Base-by-base conservation (phyloP, 2,888 invertebrate genomes). In the Acrocera orbiculus region DNA sequence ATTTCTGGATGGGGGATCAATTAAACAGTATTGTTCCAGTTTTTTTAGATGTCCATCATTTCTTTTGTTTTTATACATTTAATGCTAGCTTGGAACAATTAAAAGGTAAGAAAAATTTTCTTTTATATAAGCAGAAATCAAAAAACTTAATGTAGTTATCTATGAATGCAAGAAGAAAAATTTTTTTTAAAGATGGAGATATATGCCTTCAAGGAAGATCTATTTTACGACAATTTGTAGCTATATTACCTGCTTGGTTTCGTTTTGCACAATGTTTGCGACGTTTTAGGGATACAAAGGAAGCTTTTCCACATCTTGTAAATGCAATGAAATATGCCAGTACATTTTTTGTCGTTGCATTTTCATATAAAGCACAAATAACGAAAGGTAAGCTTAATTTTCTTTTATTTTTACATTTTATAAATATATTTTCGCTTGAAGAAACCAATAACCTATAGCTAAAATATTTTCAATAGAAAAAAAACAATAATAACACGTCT, bases 271-370 rank as follows among this genome's bases (percentile, higher is more conserved):
- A 86, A 58, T 87, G 86, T 51, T 61, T 86, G 30, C 64, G 85
- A 4, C 76, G 86, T 45, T 86, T 79, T 55, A 65, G 77, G 30
- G 86, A 87, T 56, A 76, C 80, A 2, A 70, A 70, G 52, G 76
- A 79, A 53, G 69, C 72, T 5, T 77, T 77, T 57, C 82, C 81
- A 6, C 86, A 86, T 66, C 63, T 86, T 34, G 77, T 77, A 16
- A 87, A 87, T 59, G 85, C 86, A 19, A 80, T 77, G 30, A 90
- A 90, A 64, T 90, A 92, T 61, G 76, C 83, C 1, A 86, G 86
- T 4, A 79, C 86, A 0, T 87, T 89, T 58, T 75, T 87, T 43
- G 85, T 85, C 19, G 76, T 86, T 5, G 66, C 79, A 16, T 80
- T 83, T 49, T 67, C 73, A 3, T 70, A 53, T 39, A 51, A 55